Evolutionary conservation across 2,888 invertebrate species (phyloP).

Genomic region (Prosapia bicincta): DNA sequence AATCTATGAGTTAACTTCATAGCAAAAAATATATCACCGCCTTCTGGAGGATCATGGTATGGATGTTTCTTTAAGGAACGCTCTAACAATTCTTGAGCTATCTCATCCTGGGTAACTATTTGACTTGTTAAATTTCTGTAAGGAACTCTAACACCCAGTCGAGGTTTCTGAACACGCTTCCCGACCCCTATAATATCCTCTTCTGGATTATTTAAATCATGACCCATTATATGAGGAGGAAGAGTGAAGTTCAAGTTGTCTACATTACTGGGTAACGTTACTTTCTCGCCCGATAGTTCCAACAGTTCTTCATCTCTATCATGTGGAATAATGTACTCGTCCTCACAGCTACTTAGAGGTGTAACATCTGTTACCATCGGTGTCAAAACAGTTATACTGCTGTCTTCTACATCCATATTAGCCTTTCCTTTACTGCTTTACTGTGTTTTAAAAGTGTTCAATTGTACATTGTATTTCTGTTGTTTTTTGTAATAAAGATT

Average conservation of each 20-base stretch:
- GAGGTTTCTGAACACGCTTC: constrained; percentile 47
- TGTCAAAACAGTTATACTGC: background rate
- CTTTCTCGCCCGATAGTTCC: background rate
- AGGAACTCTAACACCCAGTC: constrained; percentile 49
- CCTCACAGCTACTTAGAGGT: background rate
- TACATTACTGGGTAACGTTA: background rate
- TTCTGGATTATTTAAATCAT: constrained; percentile 46
- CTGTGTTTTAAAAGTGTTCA: background rate
- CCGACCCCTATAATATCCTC: constrained; percentile 44
- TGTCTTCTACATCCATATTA: background rate
- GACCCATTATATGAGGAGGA: constrained; percentile 46
- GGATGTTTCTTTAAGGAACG: constrained; percentile 49
- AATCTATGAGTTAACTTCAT: constrained; percentile 52
- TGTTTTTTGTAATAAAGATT: background rate
- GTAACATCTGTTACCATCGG: background rate
- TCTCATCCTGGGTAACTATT: constrained; percentile 54
- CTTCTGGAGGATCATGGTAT: constrained; percentile 43
- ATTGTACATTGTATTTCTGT: background rate
- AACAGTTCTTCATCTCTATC: background rate
- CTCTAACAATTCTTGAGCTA: constrained; percentile 54
- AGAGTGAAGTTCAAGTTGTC: constrained; percentile 23
- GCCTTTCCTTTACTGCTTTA: background rate
- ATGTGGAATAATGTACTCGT: background rate
- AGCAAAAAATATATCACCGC: constrained; percentile 51
- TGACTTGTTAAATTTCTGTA: constrained; percentile 52